phyloP scores from a whole-genome alignment of 2,888 invertebrate species.

The Napeogenes inachia region DNA sequence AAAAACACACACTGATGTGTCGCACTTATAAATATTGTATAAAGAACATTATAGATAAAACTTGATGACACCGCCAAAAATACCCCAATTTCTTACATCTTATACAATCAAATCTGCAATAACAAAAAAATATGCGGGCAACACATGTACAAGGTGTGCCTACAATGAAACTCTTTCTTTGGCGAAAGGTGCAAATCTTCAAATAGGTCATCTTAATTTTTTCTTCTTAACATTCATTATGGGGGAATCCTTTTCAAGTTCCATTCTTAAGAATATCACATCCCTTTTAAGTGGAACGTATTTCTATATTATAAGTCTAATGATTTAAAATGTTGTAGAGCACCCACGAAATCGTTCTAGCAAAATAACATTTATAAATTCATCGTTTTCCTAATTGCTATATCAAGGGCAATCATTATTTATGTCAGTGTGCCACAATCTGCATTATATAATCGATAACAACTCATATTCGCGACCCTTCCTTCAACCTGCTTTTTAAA shows the following conservation, averaged over 20 bases:
- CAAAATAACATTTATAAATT: background rate
- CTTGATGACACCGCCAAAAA: background rate
- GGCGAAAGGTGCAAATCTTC: conserved; percentile 66
- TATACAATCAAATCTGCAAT: conserved; percentile 25
- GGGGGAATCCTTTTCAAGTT: background rate
- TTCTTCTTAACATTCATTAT: conserved; percentile 35
- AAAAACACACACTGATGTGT: too few relatives aligned
- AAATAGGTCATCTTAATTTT: conserved; percentile 63
- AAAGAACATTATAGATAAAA: background rate
- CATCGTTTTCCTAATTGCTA: conserved; percentile 19
- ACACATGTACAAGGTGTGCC: conserved; percentile 66
- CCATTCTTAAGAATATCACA: too few relatives aligned
- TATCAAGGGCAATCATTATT: conserved; percentile 34
- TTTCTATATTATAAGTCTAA: too few relatives aligned
- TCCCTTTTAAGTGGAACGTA: too few relatives aligned
- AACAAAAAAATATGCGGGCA: conserved; percentile 54
- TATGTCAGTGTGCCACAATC: conserved; percentile 52
- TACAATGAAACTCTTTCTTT: conserved; percentile 56
- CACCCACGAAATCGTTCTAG: conserved; percentile 1
- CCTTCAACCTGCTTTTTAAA: conserved; percentile 18
- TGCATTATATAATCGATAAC: conserved; percentile 46
- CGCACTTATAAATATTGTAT: too few relatives aligned
- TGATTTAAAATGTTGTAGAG: conserved; percentile 27
- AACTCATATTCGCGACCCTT: conserved; percentile 41
- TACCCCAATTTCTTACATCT: conserved; percentile 9